Evolutionary conservation across 2,797 vertebrate species (phyloP).

Genomic region (Todus mexicanus): DNA sequence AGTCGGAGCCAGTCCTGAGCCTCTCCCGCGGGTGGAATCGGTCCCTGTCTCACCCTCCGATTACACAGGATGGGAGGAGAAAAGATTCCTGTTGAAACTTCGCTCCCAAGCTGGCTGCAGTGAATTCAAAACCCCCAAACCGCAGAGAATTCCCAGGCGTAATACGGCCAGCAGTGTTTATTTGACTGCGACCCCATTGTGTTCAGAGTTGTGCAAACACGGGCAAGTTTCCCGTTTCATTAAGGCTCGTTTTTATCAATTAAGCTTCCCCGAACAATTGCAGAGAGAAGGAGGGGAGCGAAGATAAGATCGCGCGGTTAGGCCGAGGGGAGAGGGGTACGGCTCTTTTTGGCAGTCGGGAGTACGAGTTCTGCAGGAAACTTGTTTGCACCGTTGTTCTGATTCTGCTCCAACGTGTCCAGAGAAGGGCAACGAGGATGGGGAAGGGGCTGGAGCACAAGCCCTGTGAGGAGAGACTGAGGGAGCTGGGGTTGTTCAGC

Average conservation of each 20-base stretch:
- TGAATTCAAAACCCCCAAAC: slow-evolving; percentile 37
- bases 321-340: not conserved
- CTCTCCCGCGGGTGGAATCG: not conserved
- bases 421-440: too few relatives aligned
- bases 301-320: not conserved
- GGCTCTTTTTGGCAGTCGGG: not conserved
- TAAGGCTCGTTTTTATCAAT: not conserved
- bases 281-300: not conserved
- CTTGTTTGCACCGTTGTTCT: slow-evolving; percentile 6
- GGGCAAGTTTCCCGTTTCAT: slow-evolving; percentile 31
- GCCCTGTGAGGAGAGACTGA: too few relatives aligned
- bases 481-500: too few relatives aligned
- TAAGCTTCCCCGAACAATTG: slow-evolving; percentile 6
- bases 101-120: slow-evolving; percentile 7
- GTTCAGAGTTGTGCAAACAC: slow-evolving; percentile 28
- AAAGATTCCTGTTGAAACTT: not conserved
- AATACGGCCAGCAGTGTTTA: slow-evolving; percentile 35
- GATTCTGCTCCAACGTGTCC: too few relatives aligned
- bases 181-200: slow-evolving; percentile 46
- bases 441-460: too few relatives aligned
- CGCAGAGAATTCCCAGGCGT: slow-evolving; percentile 31
- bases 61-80: not conserved
- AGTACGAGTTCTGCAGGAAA: not conserved
- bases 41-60: not conserved
- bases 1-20: slow-evolving; percentile 1